Conservation (phyloP, 2,113 vertebrate species). For the Eubucco bourcierii region DNA sequence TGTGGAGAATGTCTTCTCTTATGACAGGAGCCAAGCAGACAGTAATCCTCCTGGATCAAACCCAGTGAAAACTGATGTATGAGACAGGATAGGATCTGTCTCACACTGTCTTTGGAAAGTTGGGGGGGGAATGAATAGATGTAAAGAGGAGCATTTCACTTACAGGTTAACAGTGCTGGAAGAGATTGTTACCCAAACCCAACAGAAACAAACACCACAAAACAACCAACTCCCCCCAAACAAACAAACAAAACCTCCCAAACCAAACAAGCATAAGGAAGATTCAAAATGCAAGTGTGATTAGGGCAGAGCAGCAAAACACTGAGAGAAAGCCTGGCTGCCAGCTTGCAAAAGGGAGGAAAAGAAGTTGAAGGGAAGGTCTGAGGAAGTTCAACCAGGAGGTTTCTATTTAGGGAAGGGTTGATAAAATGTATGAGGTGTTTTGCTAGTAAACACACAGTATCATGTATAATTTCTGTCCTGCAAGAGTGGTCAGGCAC, state of each 20-base stretch:
- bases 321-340: background rate
- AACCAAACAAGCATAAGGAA: background rate
- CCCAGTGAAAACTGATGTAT: background rate
- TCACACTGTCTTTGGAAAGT: background rate
- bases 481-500: too few species aligned
- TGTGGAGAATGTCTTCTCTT: background rate
- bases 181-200: background rate
- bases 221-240: too few species aligned
- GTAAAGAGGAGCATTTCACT: background rate
- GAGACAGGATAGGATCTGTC: background rate
- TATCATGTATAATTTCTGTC: background rate
- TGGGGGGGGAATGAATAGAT: background rate
- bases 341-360: background rate
- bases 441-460: background rate
- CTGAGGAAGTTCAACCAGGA: background rate
- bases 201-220: background rate
- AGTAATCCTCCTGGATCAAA: background rate
- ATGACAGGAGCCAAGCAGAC: background rate
- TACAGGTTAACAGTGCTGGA: background rate
- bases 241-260: background rate
- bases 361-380: background rate
- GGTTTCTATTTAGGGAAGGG: background rate
- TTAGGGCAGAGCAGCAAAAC: background rate
- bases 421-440: background rate
- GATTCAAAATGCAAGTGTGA: background rate